Evolutionary conservation across 2,113 vertebrate genomes (phyloP), one percentile per base, ranked within the genome.

Genomic region (Glareola pratincola): DNA sequence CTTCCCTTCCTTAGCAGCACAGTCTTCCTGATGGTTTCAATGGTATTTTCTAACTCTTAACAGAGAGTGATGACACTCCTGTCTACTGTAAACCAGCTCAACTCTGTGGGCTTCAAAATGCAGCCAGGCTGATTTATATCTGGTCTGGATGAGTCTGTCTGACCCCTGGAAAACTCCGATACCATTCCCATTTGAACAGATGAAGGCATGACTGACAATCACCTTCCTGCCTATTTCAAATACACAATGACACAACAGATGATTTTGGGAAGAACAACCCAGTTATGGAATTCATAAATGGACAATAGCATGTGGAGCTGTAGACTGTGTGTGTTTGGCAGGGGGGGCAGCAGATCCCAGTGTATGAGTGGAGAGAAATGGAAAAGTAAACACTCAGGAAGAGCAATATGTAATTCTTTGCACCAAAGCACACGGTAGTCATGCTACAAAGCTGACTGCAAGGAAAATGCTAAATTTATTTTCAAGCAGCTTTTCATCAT

Each of bases 401-500:
- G 48, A 95, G 84, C 80, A 81, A 75, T 68, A 62, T 39, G 60
- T 39, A 91, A 87, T 94, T 92, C 91, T 94, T 95, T 93, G 89
- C 90, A 96, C 89, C 86, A 89, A 95, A 96, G 89, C 86, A 92
- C 84, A 84, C 20, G 3, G 80, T 39, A 78, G 76, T 87, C 89
- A 39, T 64, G 73, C 75, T 91, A 59, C 82, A 93, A 80, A 94
- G 91, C 88, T 53, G 88, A 36, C 78, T 72, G 88, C 78, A 85
- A 94, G 85, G 50, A 59, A 95, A 93, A 83, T 59, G 53, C 39
- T 94, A 60, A 91, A 94, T 22, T 45, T 71, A 63, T 83, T 88
- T 93, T 93, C 90, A 93, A 86, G 75, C 56, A 80, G 92, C 66
- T 92, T 96, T 94, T 93, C 59, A 45, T 69, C 68, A 72, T 75